Evolutionary conservation across 2,888 invertebrate species (phyloP).

Genomic region (Cyrtodaria siliqua): DNA sequence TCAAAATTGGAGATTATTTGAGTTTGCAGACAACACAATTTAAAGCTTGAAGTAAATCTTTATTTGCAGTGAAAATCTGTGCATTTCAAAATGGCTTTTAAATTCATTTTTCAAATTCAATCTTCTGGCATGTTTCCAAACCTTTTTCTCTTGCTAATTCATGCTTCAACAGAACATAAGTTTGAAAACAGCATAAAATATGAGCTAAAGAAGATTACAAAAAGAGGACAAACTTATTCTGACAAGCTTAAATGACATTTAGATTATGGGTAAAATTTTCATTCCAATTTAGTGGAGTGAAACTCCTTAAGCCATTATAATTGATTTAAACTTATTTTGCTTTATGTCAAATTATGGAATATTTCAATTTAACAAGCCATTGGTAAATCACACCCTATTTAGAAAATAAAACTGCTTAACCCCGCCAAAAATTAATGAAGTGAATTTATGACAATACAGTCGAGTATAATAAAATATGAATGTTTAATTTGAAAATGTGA

Average conservation of each 20-base stretch:
- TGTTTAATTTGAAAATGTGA: not conserved
- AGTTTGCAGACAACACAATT: conserved; percentile 54
- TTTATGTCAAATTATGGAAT: too few species aligned
- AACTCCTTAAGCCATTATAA: too few species aligned
- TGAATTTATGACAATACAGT: not conserved
- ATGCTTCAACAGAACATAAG: too few species aligned
- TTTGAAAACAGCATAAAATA: too few species aligned
- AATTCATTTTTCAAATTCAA: conserved; percentile 23
- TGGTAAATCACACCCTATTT: not conserved
- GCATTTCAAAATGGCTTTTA: conserved; percentile 55
- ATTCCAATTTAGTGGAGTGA: too few species aligned
- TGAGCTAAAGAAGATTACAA: too few species aligned
- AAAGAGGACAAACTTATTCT: too few species aligned
- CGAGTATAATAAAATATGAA: not conserved
- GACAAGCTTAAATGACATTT: too few species aligned
- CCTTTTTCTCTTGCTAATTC: too few species aligned
- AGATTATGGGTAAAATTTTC: too few species aligned
- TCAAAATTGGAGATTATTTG: conserved; percentile 43
- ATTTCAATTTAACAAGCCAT: too few species aligned
- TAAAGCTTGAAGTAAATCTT: conserved; percentile 43
- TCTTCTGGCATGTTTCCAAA: conserved; percentile 17
- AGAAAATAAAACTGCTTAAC: not conserved
- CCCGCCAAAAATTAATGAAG: not conserved
- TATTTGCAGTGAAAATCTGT: conserved; percentile 48
- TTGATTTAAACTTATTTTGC: too few species aligned